Conservation (phyloP, 2,888 invertebrate genomes). For the Brenthis daphne region DNA sequence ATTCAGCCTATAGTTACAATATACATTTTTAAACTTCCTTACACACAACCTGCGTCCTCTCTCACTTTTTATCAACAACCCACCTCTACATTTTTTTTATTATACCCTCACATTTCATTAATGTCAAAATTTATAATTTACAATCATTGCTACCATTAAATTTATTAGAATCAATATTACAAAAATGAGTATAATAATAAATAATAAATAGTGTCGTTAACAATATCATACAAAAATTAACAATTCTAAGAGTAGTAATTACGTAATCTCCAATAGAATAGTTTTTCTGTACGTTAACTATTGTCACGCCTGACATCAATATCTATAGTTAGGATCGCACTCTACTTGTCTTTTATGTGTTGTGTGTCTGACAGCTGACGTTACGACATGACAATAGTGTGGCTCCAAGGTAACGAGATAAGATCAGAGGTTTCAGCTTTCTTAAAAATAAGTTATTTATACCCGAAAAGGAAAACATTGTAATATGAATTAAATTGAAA, state of each 20-base stretch:
- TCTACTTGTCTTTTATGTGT: conserved; percentile 26
- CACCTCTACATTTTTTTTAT: too few relatives aligned
- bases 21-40: too few relatives aligned
- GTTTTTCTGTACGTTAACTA: conserved; percentile 8
- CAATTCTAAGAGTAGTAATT: background rate
- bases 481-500: conserved; percentile 10
- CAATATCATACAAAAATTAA: too few relatives aligned
- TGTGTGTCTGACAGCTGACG: conserved; percentile 31
- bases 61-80: too few relatives aligned
- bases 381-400: conserved; percentile 35
- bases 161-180: too few relatives aligned
- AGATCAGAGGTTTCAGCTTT: conserved; percentile 34
- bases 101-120: too few relatives aligned
- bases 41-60: too few relatives aligned
- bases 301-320: conserved; percentile 27
- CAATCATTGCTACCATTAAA: too few relatives aligned
- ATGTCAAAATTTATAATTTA: too few relatives aligned
- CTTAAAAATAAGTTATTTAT: conserved; percentile 25
- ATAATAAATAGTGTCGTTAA: too few relatives aligned
- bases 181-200: too few relatives aligned
- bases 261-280: conserved; percentile 1
- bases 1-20: too few relatives aligned
- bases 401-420: conserved; percentile 30
- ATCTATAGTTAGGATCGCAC: conserved; percentile 26
- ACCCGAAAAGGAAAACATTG: conserved; percentile 20